A percentile compares a stretch with the other conserved stretches of the same genome.
These are phyloP conservation scores for Chironomus riparius DNA, from an alignment of 2,888 invertebrate genomes.

Conservation along the genomic window DNA sequence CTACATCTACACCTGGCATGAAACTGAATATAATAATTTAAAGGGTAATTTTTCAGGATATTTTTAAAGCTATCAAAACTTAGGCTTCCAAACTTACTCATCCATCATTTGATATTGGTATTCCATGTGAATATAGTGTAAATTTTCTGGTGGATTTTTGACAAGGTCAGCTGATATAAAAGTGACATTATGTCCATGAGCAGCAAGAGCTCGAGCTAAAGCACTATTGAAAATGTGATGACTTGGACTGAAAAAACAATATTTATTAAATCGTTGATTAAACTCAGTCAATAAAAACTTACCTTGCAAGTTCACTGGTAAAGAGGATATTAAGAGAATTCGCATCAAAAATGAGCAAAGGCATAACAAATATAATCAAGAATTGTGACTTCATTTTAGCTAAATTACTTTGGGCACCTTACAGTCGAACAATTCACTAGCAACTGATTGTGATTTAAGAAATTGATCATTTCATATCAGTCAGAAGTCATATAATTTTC, in stretches of 20 bases:
- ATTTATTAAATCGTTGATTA: too few species aligned
- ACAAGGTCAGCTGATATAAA: slow-evolving; percentile 32
- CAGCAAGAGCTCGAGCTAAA: slow-evolving; percentile 26
- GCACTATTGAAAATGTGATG: slow-evolving; percentile 25
- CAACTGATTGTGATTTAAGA: too few species aligned
- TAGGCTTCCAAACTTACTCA: too few species aligned
- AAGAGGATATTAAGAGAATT: not conserved
- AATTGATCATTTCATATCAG: too few species aligned
- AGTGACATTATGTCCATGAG: slow-evolving; percentile 30
- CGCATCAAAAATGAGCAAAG: not conserved
- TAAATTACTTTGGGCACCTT: too few species aligned
- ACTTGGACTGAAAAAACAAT: not conserved
- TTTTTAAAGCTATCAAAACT: too few species aligned
- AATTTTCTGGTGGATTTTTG: slow-evolving; percentile 30
- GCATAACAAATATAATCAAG: not conserved
- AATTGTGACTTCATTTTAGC: not conserved
- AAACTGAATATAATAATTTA: not conserved
- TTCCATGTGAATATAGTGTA: slow-evolving; percentile 34
- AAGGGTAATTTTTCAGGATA: not conserved
- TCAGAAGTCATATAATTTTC: too few species aligned
- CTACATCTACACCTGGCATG: not conserved
- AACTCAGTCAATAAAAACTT: not conserved
- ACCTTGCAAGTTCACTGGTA: not conserved
- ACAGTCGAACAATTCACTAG: too few species aligned
- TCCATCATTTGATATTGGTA: slow-evolving; percentile 7